Conservation (phyloP, 1,140 invertebrate species). For the Sycobia sp. region DNA sequence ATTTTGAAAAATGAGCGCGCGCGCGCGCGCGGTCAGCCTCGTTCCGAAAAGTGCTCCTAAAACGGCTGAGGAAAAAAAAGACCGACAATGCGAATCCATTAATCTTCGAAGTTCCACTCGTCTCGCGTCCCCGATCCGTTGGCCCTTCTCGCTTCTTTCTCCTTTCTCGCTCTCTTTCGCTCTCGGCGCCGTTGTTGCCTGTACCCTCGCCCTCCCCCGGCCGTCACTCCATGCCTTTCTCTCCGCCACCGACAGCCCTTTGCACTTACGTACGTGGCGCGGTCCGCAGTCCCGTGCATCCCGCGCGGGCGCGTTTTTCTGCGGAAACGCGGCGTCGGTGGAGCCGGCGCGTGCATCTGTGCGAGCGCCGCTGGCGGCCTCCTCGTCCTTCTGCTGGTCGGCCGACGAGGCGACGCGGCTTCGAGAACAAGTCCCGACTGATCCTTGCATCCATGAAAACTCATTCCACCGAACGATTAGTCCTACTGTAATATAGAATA, state of each 20-base stretch:
- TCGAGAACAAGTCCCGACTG: background rate
- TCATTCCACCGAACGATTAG: constrained; percentile 36
- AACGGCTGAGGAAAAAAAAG: constrained; percentile 53
- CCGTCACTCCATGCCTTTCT: constrained; percentile 3
- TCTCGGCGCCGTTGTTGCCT: no score
- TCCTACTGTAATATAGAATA: constrained; percentile 34
- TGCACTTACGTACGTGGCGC: constrained; percentile 44
- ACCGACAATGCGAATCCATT: constrained; percentile 52
- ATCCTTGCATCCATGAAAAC: no score
- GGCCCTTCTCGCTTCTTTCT: background rate
- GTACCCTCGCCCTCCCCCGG: no score
- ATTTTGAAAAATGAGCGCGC: constrained; percentile 51
- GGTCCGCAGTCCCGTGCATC: constrained; percentile 37
- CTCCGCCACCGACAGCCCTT: constrained; percentile 42
- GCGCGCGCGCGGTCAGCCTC: constrained; percentile 7
- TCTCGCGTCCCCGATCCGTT: no score
- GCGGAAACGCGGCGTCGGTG: constrained; percentile 3
- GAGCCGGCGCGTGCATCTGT: no score
- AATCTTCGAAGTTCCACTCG: constrained; percentile 39
- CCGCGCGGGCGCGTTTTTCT: constrained; percentile 30
- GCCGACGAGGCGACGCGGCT: no score
- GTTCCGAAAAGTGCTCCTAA: constrained; percentile 51
- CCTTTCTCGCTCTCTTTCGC: background rate
- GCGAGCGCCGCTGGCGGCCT: no score
- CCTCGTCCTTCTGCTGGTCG: no score